These are phyloP conservation scores for Polypterus senegalus DNA, from an alignment of 2,113 vertebrate genomes.

Conservation along the genomic window DNA sequence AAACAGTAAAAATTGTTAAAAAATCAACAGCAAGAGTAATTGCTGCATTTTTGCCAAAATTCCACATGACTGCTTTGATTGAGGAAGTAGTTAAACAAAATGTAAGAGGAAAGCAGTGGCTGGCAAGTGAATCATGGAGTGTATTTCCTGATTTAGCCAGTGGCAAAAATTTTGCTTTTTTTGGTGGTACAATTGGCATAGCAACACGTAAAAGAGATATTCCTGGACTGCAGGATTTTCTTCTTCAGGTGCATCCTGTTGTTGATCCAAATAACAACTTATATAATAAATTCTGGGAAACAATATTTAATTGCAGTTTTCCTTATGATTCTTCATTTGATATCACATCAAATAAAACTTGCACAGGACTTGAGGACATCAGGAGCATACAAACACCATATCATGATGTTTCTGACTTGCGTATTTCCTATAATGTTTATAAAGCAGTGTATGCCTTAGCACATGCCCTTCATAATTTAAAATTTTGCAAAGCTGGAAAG, in stretches of 20 bases:
- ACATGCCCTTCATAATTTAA: slow-evolving; percentile 5
- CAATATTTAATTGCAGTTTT: neutral
- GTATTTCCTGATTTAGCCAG: neutral
- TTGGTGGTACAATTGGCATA: slow-evolving; percentile 1
- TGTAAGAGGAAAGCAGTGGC: neutral
- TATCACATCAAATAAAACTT: neutral
- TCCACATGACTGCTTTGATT: neutral
- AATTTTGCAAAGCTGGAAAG: slow-evolving; percentile 4
- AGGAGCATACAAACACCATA: neutral
- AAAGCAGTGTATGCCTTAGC: slow-evolving; percentile 10
- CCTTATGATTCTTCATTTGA: neutral
- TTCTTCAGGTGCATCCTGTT: neutral
- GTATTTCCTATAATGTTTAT: slow-evolving; percentile 8
- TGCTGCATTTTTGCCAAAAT: neutral
- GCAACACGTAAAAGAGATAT: neutral
- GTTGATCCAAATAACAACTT: neutral
- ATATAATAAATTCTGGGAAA: neutral
- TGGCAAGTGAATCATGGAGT: slow-evolving; percentile 1
- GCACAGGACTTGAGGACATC: neutral
- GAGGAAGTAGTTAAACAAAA: neutral
- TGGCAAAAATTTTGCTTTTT: neutral
- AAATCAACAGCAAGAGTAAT: slow-evolving; percentile 1
- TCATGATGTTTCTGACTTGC: neutral
- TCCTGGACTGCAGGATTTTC: neutral
- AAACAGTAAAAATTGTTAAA: neutral